Percentiles rank a stretch among this genome's conserved stretches.
Conservation (phyloP, 2,888 invertebrate genomes). For the Eupithecia tripunctaria region DNA sequence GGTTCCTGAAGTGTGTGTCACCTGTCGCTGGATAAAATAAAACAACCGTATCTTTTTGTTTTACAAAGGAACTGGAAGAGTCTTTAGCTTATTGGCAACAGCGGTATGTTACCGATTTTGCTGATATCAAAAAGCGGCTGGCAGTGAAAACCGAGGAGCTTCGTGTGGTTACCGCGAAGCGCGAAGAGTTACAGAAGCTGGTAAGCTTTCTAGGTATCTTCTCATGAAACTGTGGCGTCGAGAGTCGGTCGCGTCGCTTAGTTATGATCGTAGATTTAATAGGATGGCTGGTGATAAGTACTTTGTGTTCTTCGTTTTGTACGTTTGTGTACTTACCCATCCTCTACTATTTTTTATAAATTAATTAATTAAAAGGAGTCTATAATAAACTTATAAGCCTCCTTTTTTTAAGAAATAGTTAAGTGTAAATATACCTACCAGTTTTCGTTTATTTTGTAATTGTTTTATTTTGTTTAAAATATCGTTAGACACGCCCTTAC, state of each 20-base stretch:
- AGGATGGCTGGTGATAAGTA: not conserved
- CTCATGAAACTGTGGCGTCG: not conserved
- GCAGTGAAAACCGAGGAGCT: slow-evolving; percentile 62
- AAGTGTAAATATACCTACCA: no score
- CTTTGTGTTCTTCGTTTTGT: no score
- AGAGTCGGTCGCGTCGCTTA: no score
- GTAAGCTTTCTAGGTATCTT: slow-evolving; percentile 36
- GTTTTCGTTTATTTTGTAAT: no score
- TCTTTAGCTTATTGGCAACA: slow-evolving; percentile 85
- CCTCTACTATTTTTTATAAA: no score
- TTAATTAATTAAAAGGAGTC: no score
- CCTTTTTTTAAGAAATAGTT: no score
- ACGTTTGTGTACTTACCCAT: no score
- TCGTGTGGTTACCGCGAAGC: slow-evolving; percentile 54
- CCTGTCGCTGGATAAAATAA: not conserved
- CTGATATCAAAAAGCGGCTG: slow-evolving; percentile 56
- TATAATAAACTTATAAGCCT: no score
- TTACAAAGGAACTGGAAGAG: slow-evolving; percentile 88
- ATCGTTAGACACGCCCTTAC: no score
- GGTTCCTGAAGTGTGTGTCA: not conserved
- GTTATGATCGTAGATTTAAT: not conserved
- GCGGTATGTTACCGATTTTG: slow-evolving; percentile 63
- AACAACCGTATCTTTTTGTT: slow-evolving; percentile 13
- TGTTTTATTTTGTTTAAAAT: no score
- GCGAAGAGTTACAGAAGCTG: slow-evolving; percentile 65